Base-by-base conservation (phyloP, 2,888 invertebrate species). In the Sesia bembeciformis region DNA sequence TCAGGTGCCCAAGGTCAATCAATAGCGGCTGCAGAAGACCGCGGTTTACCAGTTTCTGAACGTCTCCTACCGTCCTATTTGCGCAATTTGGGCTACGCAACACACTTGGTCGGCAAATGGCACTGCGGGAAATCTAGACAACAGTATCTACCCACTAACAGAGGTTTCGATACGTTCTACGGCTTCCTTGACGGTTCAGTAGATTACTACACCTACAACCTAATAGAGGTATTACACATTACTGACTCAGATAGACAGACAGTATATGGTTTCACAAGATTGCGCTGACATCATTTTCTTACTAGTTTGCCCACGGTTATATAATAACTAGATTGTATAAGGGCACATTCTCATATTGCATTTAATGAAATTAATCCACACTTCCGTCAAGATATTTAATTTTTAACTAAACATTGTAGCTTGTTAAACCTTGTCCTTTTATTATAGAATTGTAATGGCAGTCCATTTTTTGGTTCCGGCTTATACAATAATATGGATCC, bases 21-120 rank as follows among this genome's bases (percentile, higher is more conserved):
- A n/a, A 78, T 79, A 61, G 59, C 66, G 54, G 72, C 65, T 4
- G 61, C 92, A 0, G 93, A 95, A 68, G 93, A 94, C 0, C 92
- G 93, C 70, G 94, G 94, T 3, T 78, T 97, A n/a, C 93, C 94
- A 0, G 70, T 93, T 3, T 84, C 91, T 46, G 92, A 93, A 59
- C 93, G 91, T 57, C 79, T 95, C 1, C 80, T 97, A 63, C 94
- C 97, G 0, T 90, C 95, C 65, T 89, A 92, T 68, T 83, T 93
- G 56, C 87, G 89, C 65, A 91, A 93, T 59, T 85, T 95, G 54
- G 96, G 95, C 7, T 97, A 97, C 80, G 79, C 81, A 5, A 95
- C 96, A 3, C 93, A 95, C 76, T 90, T 95, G 49, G 90, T 97
- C 7, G 97, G 97, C 49, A 97, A 97, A 90, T 97, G 97, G 97